phyloP scores from a whole-genome alignment of 1,140 invertebrate genomes.

The Drosophila takahashii region DNA sequence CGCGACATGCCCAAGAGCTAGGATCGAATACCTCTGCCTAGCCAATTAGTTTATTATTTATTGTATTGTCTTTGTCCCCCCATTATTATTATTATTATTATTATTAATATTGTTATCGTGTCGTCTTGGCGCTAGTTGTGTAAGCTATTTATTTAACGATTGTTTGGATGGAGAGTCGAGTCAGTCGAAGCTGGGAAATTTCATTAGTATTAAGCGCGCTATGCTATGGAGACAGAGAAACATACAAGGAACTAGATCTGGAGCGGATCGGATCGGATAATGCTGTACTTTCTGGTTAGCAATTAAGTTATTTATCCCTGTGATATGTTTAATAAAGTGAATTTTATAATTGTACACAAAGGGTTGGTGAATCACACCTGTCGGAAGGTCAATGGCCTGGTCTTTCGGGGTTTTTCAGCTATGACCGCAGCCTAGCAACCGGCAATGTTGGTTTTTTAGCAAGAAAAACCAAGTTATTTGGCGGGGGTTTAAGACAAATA shows the following conservation, averaged over 20 bases:
- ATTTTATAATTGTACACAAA: conserved; percentile 36
- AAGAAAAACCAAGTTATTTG: not conserved
- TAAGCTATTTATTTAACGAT: conserved; percentile 76
- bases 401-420: not conserved
- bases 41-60: conserved; percentile 78
- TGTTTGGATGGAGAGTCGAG: conserved; percentile 43
- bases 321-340: conserved; percentile 83
- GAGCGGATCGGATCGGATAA: conserved; percentile 40
- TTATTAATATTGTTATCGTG: conserved; percentile 57
- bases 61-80: conserved; percentile 64
- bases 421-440: conserved; percentile 14
- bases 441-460: too few relatives aligned
- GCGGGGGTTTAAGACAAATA: too few relatives aligned
- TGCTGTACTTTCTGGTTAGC: conserved; percentile 68
- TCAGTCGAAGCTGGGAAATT: conserved; percentile 49
- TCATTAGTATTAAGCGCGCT: conserved; percentile 54
- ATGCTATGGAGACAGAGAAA: conserved; percentile 50
- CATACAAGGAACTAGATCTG: conserved; percentile 38
- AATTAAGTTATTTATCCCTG: conserved; percentile 83
- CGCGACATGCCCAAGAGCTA: conserved; percentile 85
- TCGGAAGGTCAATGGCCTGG: conserved; percentile 13
- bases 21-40: conserved; percentile 40
- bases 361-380: conserved; percentile 17
- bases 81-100: conserved; percentile 50
- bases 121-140: conserved; percentile 63